These are phyloP conservation scores for Saccostrea echinata DNA, from an alignment of 1,140 invertebrate genomes.

Conservation along the genomic window DNA sequence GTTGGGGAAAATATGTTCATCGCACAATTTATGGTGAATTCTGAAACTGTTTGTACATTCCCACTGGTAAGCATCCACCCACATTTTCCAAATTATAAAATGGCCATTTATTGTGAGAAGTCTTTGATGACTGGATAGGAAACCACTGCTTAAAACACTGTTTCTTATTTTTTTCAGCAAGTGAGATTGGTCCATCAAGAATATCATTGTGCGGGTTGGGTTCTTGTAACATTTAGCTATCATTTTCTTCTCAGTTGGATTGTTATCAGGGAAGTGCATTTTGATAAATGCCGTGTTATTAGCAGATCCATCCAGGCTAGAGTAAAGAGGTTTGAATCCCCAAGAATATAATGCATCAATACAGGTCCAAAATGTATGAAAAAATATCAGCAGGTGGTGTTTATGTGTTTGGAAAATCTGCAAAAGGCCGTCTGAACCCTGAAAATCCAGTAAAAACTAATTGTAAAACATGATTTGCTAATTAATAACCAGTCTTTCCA, in stretches of 20 bases:
- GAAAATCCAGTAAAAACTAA: constrained; percentile 28
- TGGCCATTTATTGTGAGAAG: not conserved
- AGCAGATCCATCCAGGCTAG: constrained; percentile 41
- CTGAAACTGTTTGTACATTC: constrained; percentile 14
- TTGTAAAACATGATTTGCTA: not conserved
- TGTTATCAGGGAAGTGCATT: constrained; percentile 8
- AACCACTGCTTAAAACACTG: constrained; percentile 45
- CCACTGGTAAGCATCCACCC: constrained; percentile 43
- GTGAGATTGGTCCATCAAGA: constrained; percentile 49
- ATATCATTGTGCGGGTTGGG: constrained; percentile 7
- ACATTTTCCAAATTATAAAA: constrained; percentile 47
- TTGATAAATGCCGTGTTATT: constrained; percentile 47
- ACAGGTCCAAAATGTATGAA: constrained; percentile 46
- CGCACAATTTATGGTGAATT: constrained; percentile 40
- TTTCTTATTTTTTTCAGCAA: constrained; percentile 47
- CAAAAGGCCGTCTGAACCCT: constrained; percentile 48
- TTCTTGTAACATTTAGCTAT: constrained; percentile 30
- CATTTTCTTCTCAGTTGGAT: constrained; percentile 4
- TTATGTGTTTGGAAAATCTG: constrained; percentile 30
- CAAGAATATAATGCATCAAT: constrained; percentile 38
- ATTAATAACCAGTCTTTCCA: too few species aligned
- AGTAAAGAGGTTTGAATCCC: constrained; percentile 48
- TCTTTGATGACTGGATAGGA: constrained; percentile 25
- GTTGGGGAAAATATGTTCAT: constrained; percentile 47
- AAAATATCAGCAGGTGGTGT: constrained; percentile 25